Conservation (phyloP, 2,797 vertebrate species). For the Cynodonichthys magdalenae region DNA sequence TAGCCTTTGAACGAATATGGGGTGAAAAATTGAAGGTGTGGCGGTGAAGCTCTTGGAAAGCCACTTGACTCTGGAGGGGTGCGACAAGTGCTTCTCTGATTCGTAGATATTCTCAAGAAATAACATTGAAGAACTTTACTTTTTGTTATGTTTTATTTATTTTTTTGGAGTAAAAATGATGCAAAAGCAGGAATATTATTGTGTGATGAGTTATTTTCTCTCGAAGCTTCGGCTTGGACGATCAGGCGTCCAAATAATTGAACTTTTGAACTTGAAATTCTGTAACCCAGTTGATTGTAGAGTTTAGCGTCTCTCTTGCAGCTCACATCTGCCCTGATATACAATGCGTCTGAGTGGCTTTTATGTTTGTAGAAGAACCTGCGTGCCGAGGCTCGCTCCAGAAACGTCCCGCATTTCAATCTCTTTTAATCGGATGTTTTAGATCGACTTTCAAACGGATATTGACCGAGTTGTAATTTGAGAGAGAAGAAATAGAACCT, state of each 20-base stretch:
- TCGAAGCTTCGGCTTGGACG: too few species aligned
- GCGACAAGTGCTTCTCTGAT: constrained; percentile 13
- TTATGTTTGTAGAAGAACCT: not conserved
- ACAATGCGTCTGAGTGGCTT: constrained; percentile 23
- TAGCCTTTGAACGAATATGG: constrained; percentile 34
- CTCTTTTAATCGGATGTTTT: constrained; percentile 10
- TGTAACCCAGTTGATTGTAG: constrained; percentile 21
- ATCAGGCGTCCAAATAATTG: not conserved
- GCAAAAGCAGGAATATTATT: not conserved
- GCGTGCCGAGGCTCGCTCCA: constrained; percentile 35
- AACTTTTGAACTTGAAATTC: not conserved
- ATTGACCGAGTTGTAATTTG: constrained; percentile 4
- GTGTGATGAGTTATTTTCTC: not conserved
- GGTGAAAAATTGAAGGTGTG: constrained; percentile 48
- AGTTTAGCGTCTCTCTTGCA: constrained; percentile 32
- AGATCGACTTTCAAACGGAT: constrained; percentile 15
- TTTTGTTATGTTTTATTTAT: not conserved
- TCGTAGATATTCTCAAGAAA: constrained; percentile 16
- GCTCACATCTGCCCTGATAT: constrained; percentile 47
- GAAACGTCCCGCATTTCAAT: constrained; percentile 19
- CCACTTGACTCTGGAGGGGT: constrained; percentile 38
- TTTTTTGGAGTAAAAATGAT: too few species aligned
- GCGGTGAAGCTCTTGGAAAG: constrained; percentile 21
- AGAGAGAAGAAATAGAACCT: not conserved
- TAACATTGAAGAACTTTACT: not conserved